phyloP scores from a whole-genome alignment of 2,888 invertebrate genomes.

The Hofmannophila pseudospretella region DNA sequence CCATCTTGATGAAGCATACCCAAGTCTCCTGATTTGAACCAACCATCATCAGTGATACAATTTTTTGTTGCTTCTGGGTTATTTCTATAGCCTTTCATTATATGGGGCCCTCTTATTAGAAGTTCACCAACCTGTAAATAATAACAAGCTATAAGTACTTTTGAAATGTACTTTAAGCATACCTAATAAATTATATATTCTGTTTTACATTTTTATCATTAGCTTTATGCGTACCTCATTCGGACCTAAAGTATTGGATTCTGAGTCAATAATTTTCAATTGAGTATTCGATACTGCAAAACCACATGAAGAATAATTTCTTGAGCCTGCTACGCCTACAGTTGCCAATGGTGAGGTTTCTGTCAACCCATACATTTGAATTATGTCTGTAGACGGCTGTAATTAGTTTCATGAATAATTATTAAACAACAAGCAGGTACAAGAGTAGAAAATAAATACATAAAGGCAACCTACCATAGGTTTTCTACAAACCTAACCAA shows the following conservation, averaged over 20 bases:
- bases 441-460: not conserved
- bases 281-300: conserved; percentile 79
- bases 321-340: conserved; percentile 36
- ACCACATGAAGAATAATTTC: conserved; percentile 66
- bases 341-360: conserved; percentile 80
- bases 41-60: conserved; percentile 82
- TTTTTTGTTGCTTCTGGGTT: conserved; percentile 84
- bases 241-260: conserved; percentile 58
- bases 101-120: conserved; percentile 85
- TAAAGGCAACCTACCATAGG: not conserved
- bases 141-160: too few species aligned
- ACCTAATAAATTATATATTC: too few species aligned
- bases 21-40: conserved; percentile 87
- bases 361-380: conserved; percentile 82
- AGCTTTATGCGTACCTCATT: conserved; percentile 55
- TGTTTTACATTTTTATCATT: not conserved
- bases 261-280: conserved; percentile 71
- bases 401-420: conserved; percentile 16
- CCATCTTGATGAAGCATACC: conserved; percentile 81
- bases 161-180: too few species aligned
- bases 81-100: conserved; percentile 88
- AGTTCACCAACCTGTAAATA: conserved; percentile 49
- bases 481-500: not conserved
- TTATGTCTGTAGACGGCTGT: conserved; percentile 31
- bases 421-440: not conserved